Evolutionary conservation across 2,797 vertebrate species (phyloP).

Genomic region (Aldrovandia affinis): DNA sequence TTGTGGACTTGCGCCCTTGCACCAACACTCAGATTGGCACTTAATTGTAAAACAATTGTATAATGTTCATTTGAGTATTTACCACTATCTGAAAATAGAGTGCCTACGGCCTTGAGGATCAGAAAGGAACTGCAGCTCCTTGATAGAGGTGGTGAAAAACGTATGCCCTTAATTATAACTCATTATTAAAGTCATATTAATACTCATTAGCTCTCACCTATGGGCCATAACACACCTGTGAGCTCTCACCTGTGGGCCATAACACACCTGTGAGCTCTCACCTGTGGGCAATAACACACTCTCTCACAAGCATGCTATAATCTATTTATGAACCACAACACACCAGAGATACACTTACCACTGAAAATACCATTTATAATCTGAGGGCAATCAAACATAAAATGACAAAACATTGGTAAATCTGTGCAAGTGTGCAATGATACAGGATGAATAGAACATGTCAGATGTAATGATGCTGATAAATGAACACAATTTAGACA

Average conservation of each 20-base stretch:
- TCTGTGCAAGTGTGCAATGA: too few species aligned
- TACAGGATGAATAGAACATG: too few species aligned
- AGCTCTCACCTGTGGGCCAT: neutral
- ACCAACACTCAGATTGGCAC: too few species aligned
- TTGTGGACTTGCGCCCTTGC: too few species aligned
- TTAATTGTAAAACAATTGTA: too few species aligned
- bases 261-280: neutral
- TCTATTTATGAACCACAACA: neutral
- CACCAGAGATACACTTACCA: neutral
- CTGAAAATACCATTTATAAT: neutral
- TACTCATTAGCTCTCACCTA: neutral
- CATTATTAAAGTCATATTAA: too few species aligned
- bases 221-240: neutral
- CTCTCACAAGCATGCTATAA: neutral
- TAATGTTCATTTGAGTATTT: too few species aligned
- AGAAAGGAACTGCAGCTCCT: too few species aligned
- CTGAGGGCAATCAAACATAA: neutral
- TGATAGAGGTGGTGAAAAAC: too few species aligned
- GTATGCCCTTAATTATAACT: too few species aligned
- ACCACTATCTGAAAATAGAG: too few species aligned
- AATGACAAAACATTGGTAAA: neutral
- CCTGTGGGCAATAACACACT: neutral
- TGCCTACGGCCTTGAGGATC: too few species aligned
- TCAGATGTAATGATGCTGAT: neutral
- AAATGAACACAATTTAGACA: neutral